These are phyloP conservation scores for Lycaon pictus DNA, from an alignment of 2,113 vertebrate species.

Conservation along the genomic window DNA sequence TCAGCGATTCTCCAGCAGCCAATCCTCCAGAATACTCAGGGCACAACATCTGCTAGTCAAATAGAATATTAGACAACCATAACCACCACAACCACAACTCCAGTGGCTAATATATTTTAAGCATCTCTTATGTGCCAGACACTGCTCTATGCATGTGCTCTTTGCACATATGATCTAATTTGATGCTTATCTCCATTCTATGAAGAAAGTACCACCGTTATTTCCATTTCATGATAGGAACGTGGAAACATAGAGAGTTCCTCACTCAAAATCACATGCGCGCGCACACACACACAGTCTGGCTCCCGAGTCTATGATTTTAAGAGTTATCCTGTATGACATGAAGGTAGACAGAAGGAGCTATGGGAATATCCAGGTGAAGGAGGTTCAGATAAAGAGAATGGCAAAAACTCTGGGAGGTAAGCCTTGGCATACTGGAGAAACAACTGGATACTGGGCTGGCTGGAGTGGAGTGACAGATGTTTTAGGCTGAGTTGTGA, in stretches of 20 bases:
- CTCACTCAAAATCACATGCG: neutral
- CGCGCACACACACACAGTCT: neutral
- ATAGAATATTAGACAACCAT: neutral
- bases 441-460: neutral
- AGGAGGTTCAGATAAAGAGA: neutral
- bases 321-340: neutral
- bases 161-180: neutral
- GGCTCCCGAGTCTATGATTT: neutral
- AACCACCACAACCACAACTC: neutral
- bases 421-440: neutral
- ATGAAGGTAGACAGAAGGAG: neutral
- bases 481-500: neutral
- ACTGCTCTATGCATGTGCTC: neutral
- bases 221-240: neutral
- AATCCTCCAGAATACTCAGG: neutral
- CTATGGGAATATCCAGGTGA: neutral
- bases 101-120: neutral
- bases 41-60: neutral
- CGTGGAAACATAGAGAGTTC: neutral
- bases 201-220: neutral
- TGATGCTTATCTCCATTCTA: neutral
- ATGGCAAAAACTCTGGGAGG: neutral
- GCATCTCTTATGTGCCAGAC: neutral
- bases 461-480: neutral
- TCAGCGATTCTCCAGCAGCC: neutral